phyloP scores from a whole-genome alignment of 2,888 invertebrate genomes.

The Nebria salina region DNA sequence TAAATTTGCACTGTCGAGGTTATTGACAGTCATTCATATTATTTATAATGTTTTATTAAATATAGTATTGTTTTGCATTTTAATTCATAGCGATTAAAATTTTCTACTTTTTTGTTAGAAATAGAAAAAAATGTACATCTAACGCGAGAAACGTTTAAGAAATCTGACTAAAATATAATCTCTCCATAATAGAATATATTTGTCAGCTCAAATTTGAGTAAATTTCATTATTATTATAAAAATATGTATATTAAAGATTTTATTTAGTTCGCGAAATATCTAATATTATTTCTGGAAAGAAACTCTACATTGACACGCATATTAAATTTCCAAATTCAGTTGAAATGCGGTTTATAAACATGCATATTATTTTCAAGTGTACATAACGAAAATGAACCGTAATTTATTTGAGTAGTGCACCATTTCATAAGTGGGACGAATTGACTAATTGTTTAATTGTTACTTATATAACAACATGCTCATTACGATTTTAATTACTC shows the following conservation, averaged over 20 bases:
- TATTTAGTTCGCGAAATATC: background rate
- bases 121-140: too few species aligned
- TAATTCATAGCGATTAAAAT: background rate
- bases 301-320: background rate
- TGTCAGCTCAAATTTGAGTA: too few species aligned
- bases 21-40: background rate
- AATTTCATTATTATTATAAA: too few species aligned
- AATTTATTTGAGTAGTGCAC: constrained; percentile 27
- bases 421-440: constrained; percentile 33
- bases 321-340: background rate
- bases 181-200: too few species aligned
- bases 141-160: too few species aligned
- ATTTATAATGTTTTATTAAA: constrained; percentile 8
- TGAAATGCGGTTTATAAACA: background rate
- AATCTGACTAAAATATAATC: too few species aligned
- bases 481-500: constrained; percentile 30
- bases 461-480: constrained; percentile 23
- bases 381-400: constrained; percentile 21
- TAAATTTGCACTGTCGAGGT: background rate
- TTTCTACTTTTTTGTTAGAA: background rate
- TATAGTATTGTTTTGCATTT: constrained; percentile 2
- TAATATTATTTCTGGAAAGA: background rate
- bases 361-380: background rate
- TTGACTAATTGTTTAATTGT: constrained; percentile 27
- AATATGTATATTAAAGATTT: too few species aligned